phyloP scores from a whole-genome alignment of 1,140 invertebrate species.

The Micrasema minimum region DNA sequence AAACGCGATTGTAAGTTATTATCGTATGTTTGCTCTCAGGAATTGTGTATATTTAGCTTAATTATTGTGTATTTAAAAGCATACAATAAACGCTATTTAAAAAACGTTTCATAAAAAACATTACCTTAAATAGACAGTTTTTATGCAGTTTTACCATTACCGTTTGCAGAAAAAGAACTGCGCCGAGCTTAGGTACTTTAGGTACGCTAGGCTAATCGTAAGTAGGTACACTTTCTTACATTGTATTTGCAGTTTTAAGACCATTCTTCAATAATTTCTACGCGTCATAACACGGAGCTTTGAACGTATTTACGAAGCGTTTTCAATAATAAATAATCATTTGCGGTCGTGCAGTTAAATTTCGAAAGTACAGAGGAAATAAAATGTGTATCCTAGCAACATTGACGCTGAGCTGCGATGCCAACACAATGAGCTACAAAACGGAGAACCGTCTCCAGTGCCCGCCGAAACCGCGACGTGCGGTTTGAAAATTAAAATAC shows the following conservation, averaged over 20 bases:
- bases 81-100: too few relatives aligned
- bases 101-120: too few relatives aligned
- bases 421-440: conserved; percentile 50
- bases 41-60: too few relatives aligned
- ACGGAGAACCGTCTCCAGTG: conserved; percentile 37
- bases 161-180: too few relatives aligned
- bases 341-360: conserved; percentile 72
- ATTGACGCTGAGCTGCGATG: conserved; percentile 37
- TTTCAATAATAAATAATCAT: conserved; percentile 55
- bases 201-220: too few relatives aligned
- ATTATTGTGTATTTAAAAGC: too few relatives aligned
- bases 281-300: conserved; percentile 45
- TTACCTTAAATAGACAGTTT: too few relatives aligned
- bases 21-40: too few relatives aligned
- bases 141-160: too few relatives aligned
- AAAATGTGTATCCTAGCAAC: conserved; percentile 48
- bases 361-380: conserved; percentile 62
- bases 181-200: too few relatives aligned
- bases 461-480: conserved; percentile 49
- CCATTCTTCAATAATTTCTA: conserved; percentile 41
- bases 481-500: conserved; percentile 54
- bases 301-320: conserved; percentile 48
- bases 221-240: not conserved
- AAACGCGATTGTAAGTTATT: too few relatives aligned
- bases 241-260: conserved; percentile 31